Conservation (phyloP, 2,797 vertebrate species). For the Chaetophractus vellerosus region DNA sequence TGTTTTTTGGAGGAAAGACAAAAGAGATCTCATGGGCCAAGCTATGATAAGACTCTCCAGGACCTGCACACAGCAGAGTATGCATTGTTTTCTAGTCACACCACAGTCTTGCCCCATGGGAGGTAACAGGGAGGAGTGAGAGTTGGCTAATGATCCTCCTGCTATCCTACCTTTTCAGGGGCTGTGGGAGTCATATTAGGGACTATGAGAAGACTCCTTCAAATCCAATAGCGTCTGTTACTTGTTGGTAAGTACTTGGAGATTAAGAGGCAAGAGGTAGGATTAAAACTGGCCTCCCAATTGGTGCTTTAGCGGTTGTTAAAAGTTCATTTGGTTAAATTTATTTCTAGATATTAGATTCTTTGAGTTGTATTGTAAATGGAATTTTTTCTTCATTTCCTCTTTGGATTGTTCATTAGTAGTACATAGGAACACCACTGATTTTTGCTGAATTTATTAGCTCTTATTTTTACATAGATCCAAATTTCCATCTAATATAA, state of each 20-base stretch:
- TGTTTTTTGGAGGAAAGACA: no score
- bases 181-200: not conserved
- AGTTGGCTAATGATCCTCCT: not conserved
- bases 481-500: not conserved
- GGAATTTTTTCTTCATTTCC: no score
- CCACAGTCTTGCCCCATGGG: no score
- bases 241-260: not conserved
- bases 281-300: not conserved
- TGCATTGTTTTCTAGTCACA: no score
- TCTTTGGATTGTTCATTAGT: no score
- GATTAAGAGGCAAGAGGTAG: not conserved
- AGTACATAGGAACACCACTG: no score
- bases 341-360: no score
- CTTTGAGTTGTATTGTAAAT: no score
- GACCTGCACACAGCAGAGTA: no score
- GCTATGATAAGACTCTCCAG: no score
- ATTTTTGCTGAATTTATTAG: no score
- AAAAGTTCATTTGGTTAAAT: not conserved
- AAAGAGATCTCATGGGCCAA: no score
- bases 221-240: not conserved
- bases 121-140: not conserved
- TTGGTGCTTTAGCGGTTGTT: not conserved
- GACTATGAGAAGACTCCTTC: not conserved
- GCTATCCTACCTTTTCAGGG: not conserved
- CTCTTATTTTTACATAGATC: not conserved